These are phyloP conservation scores for Eupithecia exiguata DNA, from an alignment of 2,888 invertebrate species.

Conservation along the genomic window DNA sequence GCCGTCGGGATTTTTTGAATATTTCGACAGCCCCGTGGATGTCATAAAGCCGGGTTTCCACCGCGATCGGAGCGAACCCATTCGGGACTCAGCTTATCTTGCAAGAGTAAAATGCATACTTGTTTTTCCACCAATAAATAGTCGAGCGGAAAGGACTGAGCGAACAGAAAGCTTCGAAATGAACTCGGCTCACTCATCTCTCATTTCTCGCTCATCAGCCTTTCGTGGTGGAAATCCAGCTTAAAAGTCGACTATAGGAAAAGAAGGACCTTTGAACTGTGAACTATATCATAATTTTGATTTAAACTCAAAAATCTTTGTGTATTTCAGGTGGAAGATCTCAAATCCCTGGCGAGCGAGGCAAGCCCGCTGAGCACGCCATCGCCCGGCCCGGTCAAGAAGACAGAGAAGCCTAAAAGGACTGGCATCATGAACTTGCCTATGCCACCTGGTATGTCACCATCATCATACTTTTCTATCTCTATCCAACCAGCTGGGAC, in stretches of 20 bases:
- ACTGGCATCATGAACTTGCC: constrained; percentile 95
- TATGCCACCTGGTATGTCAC: constrained; percentile 91
- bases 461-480: background rate
- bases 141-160: too few species aligned
- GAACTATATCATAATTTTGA: background rate
- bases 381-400: constrained; percentile 75
- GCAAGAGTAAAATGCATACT: too few species aligned
- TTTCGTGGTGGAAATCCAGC: too few species aligned
- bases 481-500: background rate
- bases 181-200: too few species aligned
- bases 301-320: background rate
- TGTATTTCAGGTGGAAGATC: constrained; percentile 68
- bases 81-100: too few species aligned
- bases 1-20: background rate
- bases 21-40: background rate
- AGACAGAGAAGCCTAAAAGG: constrained; percentile 83
- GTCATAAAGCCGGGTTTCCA: too few species aligned
- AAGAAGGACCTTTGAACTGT: background rate
- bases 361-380: constrained; percentile 74
- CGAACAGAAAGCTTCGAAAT: too few species aligned
- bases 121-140: too few species aligned
- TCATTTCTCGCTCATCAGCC: too few species aligned
- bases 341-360: constrained; percentile 70
- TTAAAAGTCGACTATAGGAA: too few species aligned
- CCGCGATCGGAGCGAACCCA: too few species aligned